Conservation (phyloP, 1,140 invertebrate genomes). For the Sycophaga agraensis region DNA sequence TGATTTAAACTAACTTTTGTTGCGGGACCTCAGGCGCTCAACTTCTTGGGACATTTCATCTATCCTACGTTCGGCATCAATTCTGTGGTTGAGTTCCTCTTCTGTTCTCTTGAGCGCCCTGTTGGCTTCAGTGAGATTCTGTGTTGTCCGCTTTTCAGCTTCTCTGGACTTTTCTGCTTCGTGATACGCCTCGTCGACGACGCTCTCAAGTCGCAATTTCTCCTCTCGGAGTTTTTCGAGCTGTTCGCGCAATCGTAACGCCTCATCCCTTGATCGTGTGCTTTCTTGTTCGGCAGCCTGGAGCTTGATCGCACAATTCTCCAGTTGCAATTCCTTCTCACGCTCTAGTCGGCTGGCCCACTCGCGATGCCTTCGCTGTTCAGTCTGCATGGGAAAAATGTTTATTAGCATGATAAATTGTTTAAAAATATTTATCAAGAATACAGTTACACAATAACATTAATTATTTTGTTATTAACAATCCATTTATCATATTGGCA, state of each 20-base stretch:
- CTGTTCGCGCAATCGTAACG: constrained; percentile 58
- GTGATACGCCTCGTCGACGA: constrained; percentile 58
- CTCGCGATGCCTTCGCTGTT: constrained; percentile 84
- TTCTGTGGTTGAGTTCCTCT: constrained; percentile 50
- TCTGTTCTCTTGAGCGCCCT: constrained; percentile 53
- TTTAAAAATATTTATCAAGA: no score
- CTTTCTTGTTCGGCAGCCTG: constrained; percentile 79
- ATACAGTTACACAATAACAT: no score
- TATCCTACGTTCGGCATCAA: constrained; percentile 67
- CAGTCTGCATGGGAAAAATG: constrained; percentile 61
- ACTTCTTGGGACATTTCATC: constrained; percentile 73
- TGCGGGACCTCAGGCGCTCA: constrained; percentile 67
- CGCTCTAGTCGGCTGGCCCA: constrained; percentile 77
- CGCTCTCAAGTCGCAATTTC: constrained; percentile 60
- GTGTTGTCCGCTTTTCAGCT: constrained; percentile 54
- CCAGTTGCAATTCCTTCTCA: constrained; percentile 82
- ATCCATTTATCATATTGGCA: no score
- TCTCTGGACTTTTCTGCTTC: constrained; percentile 50
- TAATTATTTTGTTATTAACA: no score
- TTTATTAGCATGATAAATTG: no score
- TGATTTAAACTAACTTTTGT: constrained; percentile 65
- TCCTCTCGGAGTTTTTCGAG: constrained; percentile 64
- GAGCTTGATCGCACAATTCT: constrained; percentile 81
- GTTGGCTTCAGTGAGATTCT: constrained; percentile 56
- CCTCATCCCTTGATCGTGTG: constrained; percentile 75